Evolutionary conservation across 2,113 vertebrate species (phyloP).

Genomic region (Cyprinodon variegatus): DNA sequence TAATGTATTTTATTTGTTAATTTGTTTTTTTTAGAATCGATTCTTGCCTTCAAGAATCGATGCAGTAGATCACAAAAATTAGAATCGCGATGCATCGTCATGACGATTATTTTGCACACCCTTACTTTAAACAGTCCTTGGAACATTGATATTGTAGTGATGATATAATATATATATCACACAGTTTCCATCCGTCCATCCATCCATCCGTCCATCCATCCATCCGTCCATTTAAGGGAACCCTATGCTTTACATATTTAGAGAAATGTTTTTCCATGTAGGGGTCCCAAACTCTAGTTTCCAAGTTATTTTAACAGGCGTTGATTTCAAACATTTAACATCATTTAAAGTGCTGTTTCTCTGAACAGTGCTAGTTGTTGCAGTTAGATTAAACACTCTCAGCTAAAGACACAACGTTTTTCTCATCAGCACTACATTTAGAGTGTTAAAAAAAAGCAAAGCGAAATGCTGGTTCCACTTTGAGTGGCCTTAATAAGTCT

Average conservation of each 20-base stretch:
- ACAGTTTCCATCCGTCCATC: too few relatives aligned
- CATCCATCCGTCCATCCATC: too few relatives aligned
- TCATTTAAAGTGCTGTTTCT: slow-evolving; percentile 48
- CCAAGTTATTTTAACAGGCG: slow-evolving; percentile 24
- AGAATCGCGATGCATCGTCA: too few relatives aligned
- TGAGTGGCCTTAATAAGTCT: slow-evolving; percentile 70
- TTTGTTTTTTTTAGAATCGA: too few relatives aligned
- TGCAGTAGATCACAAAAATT: too few relatives aligned
- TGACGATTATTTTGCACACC: too few relatives aligned
- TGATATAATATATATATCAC: too few relatives aligned
- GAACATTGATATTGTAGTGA: too few relatives aligned
- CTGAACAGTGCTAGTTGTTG: slow-evolving; percentile 12
- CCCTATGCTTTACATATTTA: neutral
- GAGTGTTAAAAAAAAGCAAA: slow-evolving; percentile 45
- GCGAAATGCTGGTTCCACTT: slow-evolving; percentile 61
- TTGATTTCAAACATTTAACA: slow-evolving; percentile 45
- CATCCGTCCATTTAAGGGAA: neutral
- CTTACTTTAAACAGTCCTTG: too few relatives aligned
- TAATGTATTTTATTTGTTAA: too few relatives aligned
- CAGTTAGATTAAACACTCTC: slow-evolving; percentile 38
- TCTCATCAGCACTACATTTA: slow-evolving; percentile 59
- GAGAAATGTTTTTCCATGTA: too few relatives aligned
- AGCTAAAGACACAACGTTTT: slow-evolving; percentile 22
- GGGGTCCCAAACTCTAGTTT: slow-evolving; percentile 7
- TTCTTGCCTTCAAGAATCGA: too few relatives aligned